phyloP scores from a whole-genome alignment of 2,888 invertebrate species.

The Coenonympha arcania region DNA sequence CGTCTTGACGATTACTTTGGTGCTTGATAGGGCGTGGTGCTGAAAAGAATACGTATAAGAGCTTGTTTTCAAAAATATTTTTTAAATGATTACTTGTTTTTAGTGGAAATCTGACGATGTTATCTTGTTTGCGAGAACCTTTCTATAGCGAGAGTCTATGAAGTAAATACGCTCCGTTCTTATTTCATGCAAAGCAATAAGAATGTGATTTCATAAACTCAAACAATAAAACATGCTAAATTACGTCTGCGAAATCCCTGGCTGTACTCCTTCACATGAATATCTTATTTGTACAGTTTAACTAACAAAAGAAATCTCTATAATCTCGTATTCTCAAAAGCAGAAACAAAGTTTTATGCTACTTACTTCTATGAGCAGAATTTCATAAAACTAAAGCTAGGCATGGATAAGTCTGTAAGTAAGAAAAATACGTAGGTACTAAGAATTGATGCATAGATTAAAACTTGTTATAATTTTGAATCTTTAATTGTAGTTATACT shows the following conservation, averaged over 20 bases:
- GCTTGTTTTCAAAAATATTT: too few species aligned
- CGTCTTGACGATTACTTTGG: too few species aligned
- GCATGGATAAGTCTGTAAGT: background rate
- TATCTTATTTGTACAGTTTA: slow-evolving; percentile 2
- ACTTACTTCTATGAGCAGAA: background rate
- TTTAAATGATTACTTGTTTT: too few species aligned
- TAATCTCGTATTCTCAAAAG: slow-evolving; percentile 6
- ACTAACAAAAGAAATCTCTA: slow-evolving; percentile 1
- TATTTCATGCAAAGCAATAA: background rate
- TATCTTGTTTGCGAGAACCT: background rate
- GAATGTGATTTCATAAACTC: background rate
- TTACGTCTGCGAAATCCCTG: background rate
- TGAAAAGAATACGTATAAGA: too few species aligned
- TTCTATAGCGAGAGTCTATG: background rate
- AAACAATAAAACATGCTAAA: background rate
- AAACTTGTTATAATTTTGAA: too few species aligned
- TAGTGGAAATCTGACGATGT: too few species aligned
- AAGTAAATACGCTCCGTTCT: background rate
- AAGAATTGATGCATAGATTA: background rate
- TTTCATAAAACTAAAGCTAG: slow-evolving; percentile 1
- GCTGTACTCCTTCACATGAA: background rate
- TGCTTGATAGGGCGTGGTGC: too few species aligned
- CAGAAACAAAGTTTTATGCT: slow-evolving; percentile 3
- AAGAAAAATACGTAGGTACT: background rate
- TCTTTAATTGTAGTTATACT: too few species aligned